Evolutionary conservation across 2,113 vertebrate genomes (phyloP).

Genomic region (Trogon surrucura): DNA sequence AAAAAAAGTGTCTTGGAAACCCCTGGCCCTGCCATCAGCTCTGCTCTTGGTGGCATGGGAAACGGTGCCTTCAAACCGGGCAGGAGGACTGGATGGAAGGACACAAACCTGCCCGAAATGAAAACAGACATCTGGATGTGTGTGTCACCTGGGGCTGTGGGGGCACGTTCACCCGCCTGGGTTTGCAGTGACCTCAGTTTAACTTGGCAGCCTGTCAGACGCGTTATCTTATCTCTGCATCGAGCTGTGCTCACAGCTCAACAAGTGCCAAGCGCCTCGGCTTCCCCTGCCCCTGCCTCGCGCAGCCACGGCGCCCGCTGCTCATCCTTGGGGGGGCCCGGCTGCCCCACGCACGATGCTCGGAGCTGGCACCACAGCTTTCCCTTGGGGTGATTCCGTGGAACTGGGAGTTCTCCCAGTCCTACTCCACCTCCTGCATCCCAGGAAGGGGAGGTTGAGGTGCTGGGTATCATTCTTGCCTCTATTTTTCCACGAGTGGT

Average conservation of each 20-base stretch:
- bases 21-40: neutral
- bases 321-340: accelerated
- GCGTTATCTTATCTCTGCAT: constrained; percentile 28
- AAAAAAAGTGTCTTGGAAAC: neutral
- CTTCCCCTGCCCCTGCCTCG: neutral
- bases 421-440: neutral
- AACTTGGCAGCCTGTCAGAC: constrained; percentile 31
- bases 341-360: accelerated
- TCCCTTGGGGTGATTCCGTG: neutral
- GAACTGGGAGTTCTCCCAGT: accelerated
- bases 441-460: neutral
- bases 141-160: neutral
- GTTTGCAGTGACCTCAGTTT: constrained; percentile 33
- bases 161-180: neutral
- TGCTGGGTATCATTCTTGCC: no score
- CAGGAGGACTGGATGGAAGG: neutral
- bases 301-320: neutral
- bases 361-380: neutral
- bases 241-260: neutral
- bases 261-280: neutral
- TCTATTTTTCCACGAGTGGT: accelerated
- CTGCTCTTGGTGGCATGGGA: neutral
- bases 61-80: accelerated
- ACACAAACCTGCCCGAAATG: neutral
- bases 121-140: neutral